phyloP scores from a whole-genome alignment of 2,888 invertebrate species.

The Phortica okadai region DNA sequence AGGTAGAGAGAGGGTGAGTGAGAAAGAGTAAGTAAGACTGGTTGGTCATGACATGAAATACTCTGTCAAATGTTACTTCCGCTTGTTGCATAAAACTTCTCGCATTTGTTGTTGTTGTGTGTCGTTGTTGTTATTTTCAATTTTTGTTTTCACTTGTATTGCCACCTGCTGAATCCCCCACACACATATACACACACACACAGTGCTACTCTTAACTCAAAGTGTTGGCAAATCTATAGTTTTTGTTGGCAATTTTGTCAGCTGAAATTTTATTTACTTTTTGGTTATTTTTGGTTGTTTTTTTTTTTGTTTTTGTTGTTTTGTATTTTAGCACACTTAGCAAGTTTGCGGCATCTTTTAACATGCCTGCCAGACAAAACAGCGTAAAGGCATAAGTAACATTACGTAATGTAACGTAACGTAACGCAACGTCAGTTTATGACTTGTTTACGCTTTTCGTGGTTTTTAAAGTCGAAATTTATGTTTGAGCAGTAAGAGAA shows the following conservation, averaged over 20 bases:
- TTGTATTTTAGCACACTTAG: not conserved
- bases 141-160: not conserved
- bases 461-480: conserved; percentile 60
- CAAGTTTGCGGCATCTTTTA: not conserved
- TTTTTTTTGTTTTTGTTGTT: not conserved
- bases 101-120: not conserved
- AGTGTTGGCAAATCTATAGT: too few relatives aligned
- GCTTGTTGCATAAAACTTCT: not conserved
- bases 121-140: not conserved
- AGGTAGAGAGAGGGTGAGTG: too few relatives aligned
- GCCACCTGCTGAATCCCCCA: too few relatives aligned
- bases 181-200: too few relatives aligned
- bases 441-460: conserved; percentile 67
- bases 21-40: too few relatives aligned
- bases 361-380: not conserved
- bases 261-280: too few relatives aligned
- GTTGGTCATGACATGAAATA: too few relatives aligned
- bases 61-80: too few relatives aligned
- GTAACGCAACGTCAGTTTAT: conserved; percentile 52
- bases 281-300: not conserved
- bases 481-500: conserved; percentile 58
- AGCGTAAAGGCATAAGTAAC: not conserved
- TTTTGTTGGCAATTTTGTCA: too few relatives aligned
- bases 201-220: too few relatives aligned
- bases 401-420: not conserved